phyloP scores from a whole-genome alignment of 1,140 invertebrate species.

The Centruroides sculpturatus region DNA sequence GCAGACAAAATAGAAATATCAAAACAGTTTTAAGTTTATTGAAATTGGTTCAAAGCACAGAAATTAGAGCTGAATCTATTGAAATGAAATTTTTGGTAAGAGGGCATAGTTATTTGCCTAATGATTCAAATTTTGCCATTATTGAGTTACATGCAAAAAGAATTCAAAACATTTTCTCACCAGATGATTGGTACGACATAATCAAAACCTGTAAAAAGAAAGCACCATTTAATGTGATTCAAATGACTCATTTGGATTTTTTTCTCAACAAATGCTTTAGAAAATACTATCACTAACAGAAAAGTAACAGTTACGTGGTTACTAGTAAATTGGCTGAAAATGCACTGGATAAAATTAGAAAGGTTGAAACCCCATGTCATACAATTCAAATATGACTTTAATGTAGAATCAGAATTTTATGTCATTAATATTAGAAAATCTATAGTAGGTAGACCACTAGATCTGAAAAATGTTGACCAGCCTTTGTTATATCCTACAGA shows the following conservation, averaged over 20 bases:
- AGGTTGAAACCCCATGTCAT: not conserved
- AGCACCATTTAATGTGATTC: not conserved
- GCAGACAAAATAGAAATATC: conserved; percentile 2
- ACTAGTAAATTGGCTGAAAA: conserved; percentile 1
- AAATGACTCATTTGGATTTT: not conserved
- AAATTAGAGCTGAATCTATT: conserved; percentile 1
- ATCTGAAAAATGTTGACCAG: not conserved
- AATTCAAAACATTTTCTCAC: not conserved
- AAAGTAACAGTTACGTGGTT: not conserved
- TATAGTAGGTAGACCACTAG: not conserved
- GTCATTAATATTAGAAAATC: not conserved
- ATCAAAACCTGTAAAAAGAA: conserved; percentile 1
- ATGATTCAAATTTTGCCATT: not conserved
- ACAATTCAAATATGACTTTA: conserved; percentile 2
- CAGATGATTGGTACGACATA: not conserved
- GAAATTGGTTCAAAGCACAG: conserved; percentile 1
- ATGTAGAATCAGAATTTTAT: conserved; percentile 1
- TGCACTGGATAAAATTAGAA: not conserved
- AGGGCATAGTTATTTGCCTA: not conserved
- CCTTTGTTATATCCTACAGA: conserved; percentile 1
- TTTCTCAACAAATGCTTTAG: not conserved
- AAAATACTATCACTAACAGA: not conserved
- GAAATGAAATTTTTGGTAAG: conserved; percentile 1
- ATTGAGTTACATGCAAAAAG: not conserved
- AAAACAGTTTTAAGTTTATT: conserved; percentile 4